Conservation (phyloP, 1,140 invertebrate species). For the Venustaconcha ellipsiformis region DNA sequence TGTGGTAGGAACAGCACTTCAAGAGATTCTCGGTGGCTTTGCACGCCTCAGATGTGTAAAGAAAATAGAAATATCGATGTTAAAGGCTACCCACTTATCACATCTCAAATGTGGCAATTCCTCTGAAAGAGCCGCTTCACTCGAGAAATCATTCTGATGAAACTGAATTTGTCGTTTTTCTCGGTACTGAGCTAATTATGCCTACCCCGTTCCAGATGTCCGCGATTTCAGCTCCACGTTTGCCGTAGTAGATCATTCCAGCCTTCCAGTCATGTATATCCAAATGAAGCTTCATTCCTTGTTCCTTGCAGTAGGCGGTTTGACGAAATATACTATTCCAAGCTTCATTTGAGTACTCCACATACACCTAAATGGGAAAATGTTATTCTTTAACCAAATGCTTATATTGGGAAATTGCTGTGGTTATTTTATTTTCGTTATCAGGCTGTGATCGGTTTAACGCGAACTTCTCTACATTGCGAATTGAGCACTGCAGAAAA, state of each 20-base stretch:
- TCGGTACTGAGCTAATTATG: not conserved
- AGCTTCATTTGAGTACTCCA: constrained; percentile 58
- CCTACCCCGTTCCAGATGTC: constrained; percentile 45
- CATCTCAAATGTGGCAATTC: not conserved
- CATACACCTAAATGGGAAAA: constrained; percentile 36
- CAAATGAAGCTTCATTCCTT: constrained; percentile 35
- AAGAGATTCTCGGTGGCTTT: too few species aligned
- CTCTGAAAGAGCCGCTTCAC: not conserved
- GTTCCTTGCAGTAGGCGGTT: constrained; percentile 38
- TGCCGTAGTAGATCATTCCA: constrained; percentile 48
- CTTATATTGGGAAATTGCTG: not conserved
- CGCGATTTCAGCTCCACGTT: constrained; percentile 42
- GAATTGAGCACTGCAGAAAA: too few species aligned
- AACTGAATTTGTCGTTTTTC: not conserved
- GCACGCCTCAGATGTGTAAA: too few species aligned
- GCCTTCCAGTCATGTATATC: constrained; percentile 37
- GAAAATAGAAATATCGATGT: too few species aligned
- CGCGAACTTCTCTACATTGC: not conserved
- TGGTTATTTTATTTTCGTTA: too few species aligned
- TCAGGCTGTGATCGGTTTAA: not conserved
- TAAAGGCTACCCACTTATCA: too few species aligned
- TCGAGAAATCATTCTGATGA: constrained; percentile 6
- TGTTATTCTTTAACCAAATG: not conserved
- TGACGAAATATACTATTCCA: constrained; percentile 58
- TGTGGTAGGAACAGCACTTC: too few species aligned